Base-by-base conservation (phyloP, 2,888 invertebrate species). In the Pandemis cinnamomeana region DNA sequence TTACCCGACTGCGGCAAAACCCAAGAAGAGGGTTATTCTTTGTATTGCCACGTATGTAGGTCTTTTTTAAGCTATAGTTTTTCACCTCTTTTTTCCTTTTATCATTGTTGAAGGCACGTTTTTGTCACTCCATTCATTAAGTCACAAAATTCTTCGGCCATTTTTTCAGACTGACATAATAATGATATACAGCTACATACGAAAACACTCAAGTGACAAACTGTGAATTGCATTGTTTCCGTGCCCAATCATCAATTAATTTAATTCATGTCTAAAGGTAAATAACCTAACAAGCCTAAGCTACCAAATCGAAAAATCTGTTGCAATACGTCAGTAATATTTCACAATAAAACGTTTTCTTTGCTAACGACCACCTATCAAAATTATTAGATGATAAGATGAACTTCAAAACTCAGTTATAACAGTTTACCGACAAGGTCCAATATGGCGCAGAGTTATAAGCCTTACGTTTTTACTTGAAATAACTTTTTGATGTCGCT, bases 401-500 rank as follows among this genome's bases (percentile, higher is more conserved):
- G 11, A 63, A 1, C 20, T 46, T 13, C 11, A 44, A 3, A 62
- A 44, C n/a, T 41, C n/a, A n/a, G 41, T 15, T 62, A 11, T 44
- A 62, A 15, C n/a, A 15, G 1, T 44, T 44, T 15, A 10, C 5
- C 0, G 13, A 62, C 10, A 42, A 62, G 42, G 36, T 44, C 5
- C 15, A 64, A 27, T 27, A 7, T 61, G 7, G 48, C n/a, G 27
- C 27, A n/a, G 48, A 5, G 8, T 11, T 10, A 8, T 11, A 48
- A 1, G 11, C 48, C 27, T 36, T 36, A 15, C n/a, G 53, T n/a
- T 53, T 7, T n/a, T 53, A 7, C 20, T 55, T 15, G 8, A 55
- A 55, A 20, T 20, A 55, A 55, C 7, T n/a, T 48, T 70, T 70
- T 62, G 61, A 70, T 70, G 66, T 61, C 70, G 6, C 41, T 27